phyloP scores from a whole-genome alignment of 2,888 invertebrate genomes.

The Cephus rjabovi region DNA sequence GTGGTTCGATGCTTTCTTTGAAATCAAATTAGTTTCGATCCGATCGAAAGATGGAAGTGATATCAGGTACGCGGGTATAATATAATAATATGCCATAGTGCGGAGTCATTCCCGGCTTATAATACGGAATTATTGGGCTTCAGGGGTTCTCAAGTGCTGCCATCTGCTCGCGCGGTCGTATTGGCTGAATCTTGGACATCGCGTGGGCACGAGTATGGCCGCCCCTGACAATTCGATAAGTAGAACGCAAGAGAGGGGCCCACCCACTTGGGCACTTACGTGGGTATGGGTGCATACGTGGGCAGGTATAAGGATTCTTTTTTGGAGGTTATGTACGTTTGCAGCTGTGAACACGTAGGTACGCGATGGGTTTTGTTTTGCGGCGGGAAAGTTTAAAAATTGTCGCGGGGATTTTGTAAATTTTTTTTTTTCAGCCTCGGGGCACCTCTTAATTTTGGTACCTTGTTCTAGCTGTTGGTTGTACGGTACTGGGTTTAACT shows the following conservation, averaged over 20 bases:
- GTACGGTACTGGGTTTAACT: not conserved
- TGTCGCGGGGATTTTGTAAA: not conserved
- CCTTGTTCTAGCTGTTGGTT: too few species aligned
- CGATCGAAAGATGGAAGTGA: conserved; percentile 40
- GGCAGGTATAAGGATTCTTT: too few species aligned
- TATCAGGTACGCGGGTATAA: conserved; percentile 41
- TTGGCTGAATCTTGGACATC: too few species aligned
- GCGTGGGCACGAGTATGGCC: not conserved
- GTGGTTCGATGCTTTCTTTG: conserved; percentile 44
- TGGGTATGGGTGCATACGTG: not conserved
- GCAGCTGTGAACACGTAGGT: too few species aligned
- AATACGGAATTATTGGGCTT: conserved; percentile 42
- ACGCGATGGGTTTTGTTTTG: not conserved
- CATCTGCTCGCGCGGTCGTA: not conserved
- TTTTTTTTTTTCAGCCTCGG: too few species aligned
- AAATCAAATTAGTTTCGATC: conserved; percentile 55
- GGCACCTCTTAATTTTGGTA: too few species aligned
- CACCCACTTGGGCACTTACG: not conserved
- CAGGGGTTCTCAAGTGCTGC: conserved; percentile 26
- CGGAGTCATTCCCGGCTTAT: conserved; percentile 46
- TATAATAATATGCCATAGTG: conserved; percentile 44
- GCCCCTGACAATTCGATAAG: conserved; percentile 2
- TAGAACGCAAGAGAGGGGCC: not conserved
- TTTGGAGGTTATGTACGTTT: too few species aligned
- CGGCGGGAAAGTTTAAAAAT: not conserved